These are phyloP conservation scores for Cosmia pyralina DNA, from an alignment of 2,888 invertebrate species.

Conservation along the genomic window DNA sequence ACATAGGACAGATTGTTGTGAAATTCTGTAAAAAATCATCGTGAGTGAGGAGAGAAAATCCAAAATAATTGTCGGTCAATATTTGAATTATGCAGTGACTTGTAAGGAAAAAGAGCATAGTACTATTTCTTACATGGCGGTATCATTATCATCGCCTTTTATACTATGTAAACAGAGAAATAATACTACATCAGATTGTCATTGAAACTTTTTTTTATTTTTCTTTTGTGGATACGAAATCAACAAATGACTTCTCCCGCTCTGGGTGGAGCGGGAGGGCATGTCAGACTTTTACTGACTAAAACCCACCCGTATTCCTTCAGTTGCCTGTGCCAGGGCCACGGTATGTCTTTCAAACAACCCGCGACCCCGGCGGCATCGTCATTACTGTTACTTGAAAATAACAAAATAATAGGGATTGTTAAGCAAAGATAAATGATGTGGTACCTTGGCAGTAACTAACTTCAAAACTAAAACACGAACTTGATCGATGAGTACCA, in stretches of 20 bases:
- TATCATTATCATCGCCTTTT: background rate
- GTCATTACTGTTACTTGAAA: no score
- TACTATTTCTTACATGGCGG: background rate
- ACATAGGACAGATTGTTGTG: no score
- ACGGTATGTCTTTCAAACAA: no score
- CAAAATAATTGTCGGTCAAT: background rate
- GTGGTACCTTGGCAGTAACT: background rate
- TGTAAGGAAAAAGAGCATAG: background rate
- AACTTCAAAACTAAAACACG: constrained; percentile 20
- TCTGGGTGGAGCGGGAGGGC: no score
- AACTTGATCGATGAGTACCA: constrained; percentile 35
- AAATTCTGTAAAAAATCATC: no score
- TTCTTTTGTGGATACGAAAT: no score
- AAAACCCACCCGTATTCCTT: no score
- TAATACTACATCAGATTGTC: background rate
- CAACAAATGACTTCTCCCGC: no score
- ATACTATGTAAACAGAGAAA: background rate
- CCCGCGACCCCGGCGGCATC: no score
- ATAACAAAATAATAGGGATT: background rate
- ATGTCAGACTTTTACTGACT: no score
- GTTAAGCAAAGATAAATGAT: background rate
- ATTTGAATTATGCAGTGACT: background rate
- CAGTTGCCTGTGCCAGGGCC: no score
- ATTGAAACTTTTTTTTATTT: background rate
- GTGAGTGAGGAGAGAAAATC: background rate